These are phyloP conservation scores for human DNA, from an alignment of 2,113 vertebrate genomes.

Conservation along the genomic window DNA sequence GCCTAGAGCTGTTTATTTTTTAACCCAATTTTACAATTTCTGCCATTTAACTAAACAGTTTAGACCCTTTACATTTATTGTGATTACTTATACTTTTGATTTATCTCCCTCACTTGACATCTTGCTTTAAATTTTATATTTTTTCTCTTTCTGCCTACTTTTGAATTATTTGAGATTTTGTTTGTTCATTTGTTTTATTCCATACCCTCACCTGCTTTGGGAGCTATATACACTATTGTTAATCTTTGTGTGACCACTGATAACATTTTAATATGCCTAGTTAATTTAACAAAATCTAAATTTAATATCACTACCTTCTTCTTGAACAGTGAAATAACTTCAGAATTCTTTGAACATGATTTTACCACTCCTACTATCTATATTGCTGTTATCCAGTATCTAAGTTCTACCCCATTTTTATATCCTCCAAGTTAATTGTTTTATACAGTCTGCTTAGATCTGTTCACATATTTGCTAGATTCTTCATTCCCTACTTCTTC, in stretches of 20 bases:
- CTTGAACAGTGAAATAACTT: background rate
- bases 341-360: background rate
- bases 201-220: background rate
- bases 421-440: background rate
- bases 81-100: background rate
- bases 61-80: slow-evolving; percentile 39
- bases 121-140: background rate
- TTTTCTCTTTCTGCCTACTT: background rate
- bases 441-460: background rate
- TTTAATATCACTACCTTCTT: background rate
- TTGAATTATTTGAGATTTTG: background rate
- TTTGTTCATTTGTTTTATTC: slow-evolving; percentile 13
- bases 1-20: background rate
- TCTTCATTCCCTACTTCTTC: background rate
- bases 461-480: background rate
- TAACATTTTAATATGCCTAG: background rate
- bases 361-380: background rate
- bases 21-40: background rate
- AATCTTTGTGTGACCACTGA: background rate
- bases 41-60: background rate
- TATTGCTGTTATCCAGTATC: background rate
- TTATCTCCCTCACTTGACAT: background rate
- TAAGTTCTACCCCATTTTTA: background rate
- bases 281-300: slow-evolving; percentile 29
- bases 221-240: background rate